Evolutionary conservation across 92 coral and sea anemone species (phyloP).

Genomic region (Epizoanthus ramosus): DNA sequence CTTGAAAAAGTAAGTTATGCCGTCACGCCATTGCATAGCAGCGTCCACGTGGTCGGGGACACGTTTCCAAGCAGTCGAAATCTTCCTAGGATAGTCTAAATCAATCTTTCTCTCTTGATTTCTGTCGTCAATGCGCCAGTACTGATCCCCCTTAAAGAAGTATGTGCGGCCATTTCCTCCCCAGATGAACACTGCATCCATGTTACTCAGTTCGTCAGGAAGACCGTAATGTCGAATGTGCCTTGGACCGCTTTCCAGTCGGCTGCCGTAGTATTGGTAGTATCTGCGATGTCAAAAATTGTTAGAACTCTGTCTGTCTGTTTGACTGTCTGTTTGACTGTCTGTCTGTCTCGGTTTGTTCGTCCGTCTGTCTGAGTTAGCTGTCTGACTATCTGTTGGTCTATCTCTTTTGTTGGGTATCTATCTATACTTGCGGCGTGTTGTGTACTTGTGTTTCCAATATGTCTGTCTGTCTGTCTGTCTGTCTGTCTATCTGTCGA

Average conservation of each 20-base stretch:
- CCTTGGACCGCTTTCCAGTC: conserved; percentile 55
- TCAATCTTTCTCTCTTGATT: conserved; percentile 33
- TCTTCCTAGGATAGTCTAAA: conserved; percentile 69
- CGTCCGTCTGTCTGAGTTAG: too few relatives aligned
- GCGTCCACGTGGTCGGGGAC: conserved; percentile 66
- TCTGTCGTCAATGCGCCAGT: conserved; percentile 69
- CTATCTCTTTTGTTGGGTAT: too few relatives aligned
- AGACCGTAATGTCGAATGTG: conserved; percentile 57
- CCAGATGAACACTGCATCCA: conserved; percentile 72
- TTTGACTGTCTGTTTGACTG: too few relatives aligned
- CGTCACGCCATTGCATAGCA: conserved; percentile 65
- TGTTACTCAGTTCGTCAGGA: conserved; percentile 57
- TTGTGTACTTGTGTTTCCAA: too few relatives aligned
- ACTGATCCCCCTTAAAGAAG: conserved; percentile 71
- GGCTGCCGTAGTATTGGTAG: conserved; percentile 52
- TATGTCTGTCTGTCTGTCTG: too few relatives aligned
- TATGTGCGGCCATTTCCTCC: conserved; percentile 72
- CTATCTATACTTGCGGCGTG: too few relatives aligned
- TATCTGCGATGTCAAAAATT: conserved; percentile 40
- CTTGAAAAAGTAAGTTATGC: conserved; percentile 68
- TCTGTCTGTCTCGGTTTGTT: too few relatives aligned
- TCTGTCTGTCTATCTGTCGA: too few relatives aligned
- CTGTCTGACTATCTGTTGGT: too few relatives aligned
- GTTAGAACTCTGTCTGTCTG: too few relatives aligned
- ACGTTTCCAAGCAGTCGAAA: conserved; percentile 49